Conservation (phyloP, 1,140 invertebrate species). For the Rhynchophorus ferrugineus region DNA sequence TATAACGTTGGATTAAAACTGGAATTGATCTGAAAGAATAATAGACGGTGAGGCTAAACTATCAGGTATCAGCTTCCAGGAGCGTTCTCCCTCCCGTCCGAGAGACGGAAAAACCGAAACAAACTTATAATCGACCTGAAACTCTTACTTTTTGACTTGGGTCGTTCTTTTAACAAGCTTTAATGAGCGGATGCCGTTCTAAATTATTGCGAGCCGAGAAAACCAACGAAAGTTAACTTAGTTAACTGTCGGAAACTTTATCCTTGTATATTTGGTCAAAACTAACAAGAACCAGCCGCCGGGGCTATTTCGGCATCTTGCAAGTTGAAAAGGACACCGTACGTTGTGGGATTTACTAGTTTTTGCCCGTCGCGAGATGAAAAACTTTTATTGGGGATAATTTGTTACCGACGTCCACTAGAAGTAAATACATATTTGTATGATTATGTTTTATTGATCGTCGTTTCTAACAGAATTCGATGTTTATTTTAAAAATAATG, state of each 20-base stretch:
- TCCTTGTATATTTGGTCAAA: conserved; percentile 15
- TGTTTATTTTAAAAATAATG: too few relatives aligned
- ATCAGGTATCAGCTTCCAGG: too few relatives aligned
- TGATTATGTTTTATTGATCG: too few relatives aligned
- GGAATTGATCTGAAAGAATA: too few relatives aligned
- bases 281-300: conserved; percentile 12
- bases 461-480: too few relatives aligned
- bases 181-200: conserved; percentile 13
- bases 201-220: conserved; percentile 17
- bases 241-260: conserved; percentile 13
- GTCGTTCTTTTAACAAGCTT: conserved; percentile 2
- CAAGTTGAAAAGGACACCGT: conserved; percentile 6
- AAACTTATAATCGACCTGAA: background rate
- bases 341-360: conserved; percentile 2
- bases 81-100: too few relatives aligned
- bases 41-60: too few relatives aligned
- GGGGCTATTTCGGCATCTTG: conserved; percentile 3
- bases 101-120: too few relatives aligned
- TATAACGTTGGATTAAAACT: too few relatives aligned
- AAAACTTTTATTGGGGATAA: conserved; percentile 4
- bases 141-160: background rate
- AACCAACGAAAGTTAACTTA: conserved; percentile 16
- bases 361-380: conserved; percentile 2
- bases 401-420: conserved; percentile 1
- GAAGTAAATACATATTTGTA: too few relatives aligned